A percentile compares a stretch with the other conserved stretches of the same genome.
Evolutionary conservation across 1,140 invertebrate species (phyloP).

Genomic region (Galleria mellonella): DNA sequence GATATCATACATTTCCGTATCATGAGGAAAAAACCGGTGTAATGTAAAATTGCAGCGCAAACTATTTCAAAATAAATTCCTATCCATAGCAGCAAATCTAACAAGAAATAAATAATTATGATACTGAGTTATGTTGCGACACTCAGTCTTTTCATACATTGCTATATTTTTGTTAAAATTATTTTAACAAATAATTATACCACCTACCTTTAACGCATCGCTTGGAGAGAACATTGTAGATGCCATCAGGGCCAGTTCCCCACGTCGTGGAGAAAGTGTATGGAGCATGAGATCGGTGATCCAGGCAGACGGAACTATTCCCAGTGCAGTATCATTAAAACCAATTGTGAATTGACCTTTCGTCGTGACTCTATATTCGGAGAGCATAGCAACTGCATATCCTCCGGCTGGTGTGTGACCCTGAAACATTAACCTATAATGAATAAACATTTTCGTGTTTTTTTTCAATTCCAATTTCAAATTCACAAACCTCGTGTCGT

Average conservation of each 20-base stretch:
- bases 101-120: too few species aligned
- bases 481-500: too few species aligned
- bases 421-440: slow-evolving; percentile 5
- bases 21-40: too few species aligned
- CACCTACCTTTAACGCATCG: slow-evolving; percentile 76
- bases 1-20: too few species aligned
- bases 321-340: slow-evolving; percentile 81
- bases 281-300: slow-evolving; percentile 75
- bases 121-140: too few species aligned
- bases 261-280: slow-evolving; percentile 74
- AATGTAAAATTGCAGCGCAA: too few species aligned
- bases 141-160: too few species aligned
- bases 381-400: slow-evolving; percentile 82
- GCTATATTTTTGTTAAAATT: too few species aligned
- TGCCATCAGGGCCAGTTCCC: slow-evolving; percentile 81
- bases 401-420: slow-evolving; percentile 85
- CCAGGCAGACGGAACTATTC: slow-evolving; percentile 83
- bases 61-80: too few species aligned
- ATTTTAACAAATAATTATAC: not conserved
- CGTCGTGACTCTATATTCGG: slow-evolving; percentile 87
- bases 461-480: too few species aligned
- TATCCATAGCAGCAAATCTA: too few species aligned
- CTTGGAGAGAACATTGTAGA: slow-evolving; percentile 81
- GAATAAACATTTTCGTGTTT: not conserved
- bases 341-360: slow-evolving; percentile 83